Evolutionary conservation across 2,797 vertebrate genomes (phyloP).

Genomic region (Holocentrus rufus): DNA sequence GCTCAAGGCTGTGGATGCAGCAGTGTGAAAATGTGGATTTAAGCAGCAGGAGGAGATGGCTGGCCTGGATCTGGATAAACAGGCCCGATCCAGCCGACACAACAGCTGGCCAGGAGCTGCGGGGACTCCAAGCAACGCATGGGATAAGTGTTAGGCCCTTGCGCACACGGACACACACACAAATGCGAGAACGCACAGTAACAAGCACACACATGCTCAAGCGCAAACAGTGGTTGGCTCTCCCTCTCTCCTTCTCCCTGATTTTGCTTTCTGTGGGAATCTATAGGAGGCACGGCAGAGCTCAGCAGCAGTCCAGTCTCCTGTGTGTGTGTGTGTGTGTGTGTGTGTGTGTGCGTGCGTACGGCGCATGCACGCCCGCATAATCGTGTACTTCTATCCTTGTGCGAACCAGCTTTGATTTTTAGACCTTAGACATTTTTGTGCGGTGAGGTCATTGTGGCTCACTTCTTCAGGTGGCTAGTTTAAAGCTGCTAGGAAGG

Average conservation of each 20-base stretch:
- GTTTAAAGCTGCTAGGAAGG: too few species aligned
- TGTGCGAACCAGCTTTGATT: too few species aligned
- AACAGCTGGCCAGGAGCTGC: constrained; percentile 38
- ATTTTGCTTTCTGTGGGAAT: background rate
- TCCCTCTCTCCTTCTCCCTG: background rate
- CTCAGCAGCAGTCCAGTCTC: background rate
- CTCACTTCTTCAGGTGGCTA: too few species aligned
- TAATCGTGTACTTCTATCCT: background rate
- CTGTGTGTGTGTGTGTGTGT: background rate
- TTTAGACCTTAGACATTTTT: too few species aligned
- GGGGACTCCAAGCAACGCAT: constrained; percentile 11
- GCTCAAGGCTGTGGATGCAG: background rate
- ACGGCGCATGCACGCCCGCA: too few species aligned
- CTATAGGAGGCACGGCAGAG: background rate
- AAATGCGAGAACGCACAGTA: background rate
- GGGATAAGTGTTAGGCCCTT: constrained; percentile 12
- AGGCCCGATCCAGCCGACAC: constrained; percentile 27
- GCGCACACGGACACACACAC: background rate
- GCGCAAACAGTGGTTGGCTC: background rate
- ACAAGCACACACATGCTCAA: background rate
- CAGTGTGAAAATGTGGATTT: background rate
- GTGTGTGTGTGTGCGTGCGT: too few species aligned
- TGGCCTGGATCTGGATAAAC: constrained; percentile 15
- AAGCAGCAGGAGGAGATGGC: constrained; percentile 1
- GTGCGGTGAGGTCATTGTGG: too few species aligned